Percentiles rank a stretch among this genome's conserved stretches.
Conservation (phyloP, 2,113 vertebrate species). For the Equus quagga region DNA sequence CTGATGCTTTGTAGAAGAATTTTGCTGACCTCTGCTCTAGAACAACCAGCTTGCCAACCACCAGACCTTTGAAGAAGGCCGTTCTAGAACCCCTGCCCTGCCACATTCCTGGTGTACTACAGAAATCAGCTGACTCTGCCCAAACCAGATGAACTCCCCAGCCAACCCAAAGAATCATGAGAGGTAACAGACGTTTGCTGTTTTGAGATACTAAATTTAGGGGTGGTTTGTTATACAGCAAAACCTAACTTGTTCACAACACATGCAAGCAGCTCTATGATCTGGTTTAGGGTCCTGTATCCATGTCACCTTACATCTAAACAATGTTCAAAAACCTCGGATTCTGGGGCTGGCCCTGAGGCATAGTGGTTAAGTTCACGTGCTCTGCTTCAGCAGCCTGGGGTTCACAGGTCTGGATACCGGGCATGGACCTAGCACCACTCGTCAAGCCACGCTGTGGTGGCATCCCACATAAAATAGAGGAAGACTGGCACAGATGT, state of each 20-base stretch:
- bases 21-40: neutral
- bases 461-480: no score
- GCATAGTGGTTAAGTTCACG: no score
- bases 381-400: no score
- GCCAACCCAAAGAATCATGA: neutral
- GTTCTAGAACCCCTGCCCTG: neutral
- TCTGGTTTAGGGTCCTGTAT: neutral
- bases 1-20: neutral
- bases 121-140: neutral
- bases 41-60: neutral
- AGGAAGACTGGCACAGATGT: no score
- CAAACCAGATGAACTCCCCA: neutral
- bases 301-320: neutral
- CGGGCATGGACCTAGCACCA: no score
- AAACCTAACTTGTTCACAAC: neutral
- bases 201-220: neutral
- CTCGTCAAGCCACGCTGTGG: no score
- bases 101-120: neutral
- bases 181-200: neutral
- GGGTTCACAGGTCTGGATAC: no score
- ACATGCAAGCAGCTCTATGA: neutral
- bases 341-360: neutral
- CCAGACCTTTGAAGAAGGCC: neutral
- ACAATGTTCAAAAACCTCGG: neutral
- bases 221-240: neutral